phyloP scores from a whole-genome alignment of 2,113 vertebrate species.

The Microcebus jonahi region DNA sequence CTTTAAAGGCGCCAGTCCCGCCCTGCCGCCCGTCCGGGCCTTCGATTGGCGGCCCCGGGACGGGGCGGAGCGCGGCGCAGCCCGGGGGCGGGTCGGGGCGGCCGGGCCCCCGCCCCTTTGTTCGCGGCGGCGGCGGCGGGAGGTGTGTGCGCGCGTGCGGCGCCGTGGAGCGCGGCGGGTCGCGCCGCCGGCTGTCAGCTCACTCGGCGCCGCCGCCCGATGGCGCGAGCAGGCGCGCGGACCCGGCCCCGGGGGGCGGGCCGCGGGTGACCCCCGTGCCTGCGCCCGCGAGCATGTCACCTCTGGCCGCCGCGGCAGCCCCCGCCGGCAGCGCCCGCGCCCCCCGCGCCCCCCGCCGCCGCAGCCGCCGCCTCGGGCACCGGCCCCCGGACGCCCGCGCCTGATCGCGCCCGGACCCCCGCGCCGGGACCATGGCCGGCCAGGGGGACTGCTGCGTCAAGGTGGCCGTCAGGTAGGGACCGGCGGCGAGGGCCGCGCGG shows the following conservation, averaged over 20 bases:
- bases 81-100: constrained; percentile 29
- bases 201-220: constrained; percentile 37
- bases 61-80: background rate
- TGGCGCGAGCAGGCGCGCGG: constrained; percentile 51
- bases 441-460: constrained; percentile 84
- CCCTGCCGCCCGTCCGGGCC: background rate
- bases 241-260: background rate
- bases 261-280: constrained; percentile 60
- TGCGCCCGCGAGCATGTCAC: constrained; percentile 68
- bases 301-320: constrained; percentile 55
- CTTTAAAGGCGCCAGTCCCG: constrained; percentile 72
- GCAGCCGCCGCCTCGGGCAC: constrained; percentile 31
- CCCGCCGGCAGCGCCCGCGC: background rate
- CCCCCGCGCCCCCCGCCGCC: constrained; percentile 50
- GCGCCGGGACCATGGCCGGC: constrained; percentile 78
- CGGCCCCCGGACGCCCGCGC: constrained; percentile 50
- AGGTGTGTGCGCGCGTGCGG: constrained; percentile 69
- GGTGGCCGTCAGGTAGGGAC: constrained; percentile 84
- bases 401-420: constrained; percentile 40
- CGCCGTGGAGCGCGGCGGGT: constrained; percentile 56
- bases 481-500: background rate
- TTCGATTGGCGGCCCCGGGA: background rate
- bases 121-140: constrained; percentile 72
- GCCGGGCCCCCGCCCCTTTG: constrained; percentile 78
- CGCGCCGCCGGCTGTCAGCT: constrained; percentile 69